A percentile compares a stretch with the other conserved stretches of the same genome.
Evolutionary conservation across 2,797 vertebrate species (phyloP).

Genomic region (Prionace glauca): DNA sequence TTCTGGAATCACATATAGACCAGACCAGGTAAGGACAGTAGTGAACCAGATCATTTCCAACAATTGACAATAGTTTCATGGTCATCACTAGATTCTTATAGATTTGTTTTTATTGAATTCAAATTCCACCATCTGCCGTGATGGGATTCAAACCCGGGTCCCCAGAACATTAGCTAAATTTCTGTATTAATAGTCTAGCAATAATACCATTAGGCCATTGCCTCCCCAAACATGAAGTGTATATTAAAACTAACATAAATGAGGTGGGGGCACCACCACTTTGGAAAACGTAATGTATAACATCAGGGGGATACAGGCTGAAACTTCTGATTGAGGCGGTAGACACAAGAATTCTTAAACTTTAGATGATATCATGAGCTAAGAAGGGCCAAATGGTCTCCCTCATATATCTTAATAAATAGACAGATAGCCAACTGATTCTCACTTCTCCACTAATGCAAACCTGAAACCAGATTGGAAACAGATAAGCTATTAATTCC

Average conservation of each 20-base stretch:
- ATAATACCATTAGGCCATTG: too few species aligned
- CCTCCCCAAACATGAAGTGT: too few species aligned
- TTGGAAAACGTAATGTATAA: neutral
- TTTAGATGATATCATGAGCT: neutral
- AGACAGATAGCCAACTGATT: neutral
- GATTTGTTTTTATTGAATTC: too few species aligned
- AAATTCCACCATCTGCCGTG: too few species aligned
- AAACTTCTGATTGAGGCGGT: neutral
- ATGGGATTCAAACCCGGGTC: too few species aligned
- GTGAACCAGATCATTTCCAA: too few species aligned
- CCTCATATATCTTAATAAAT: neutral
- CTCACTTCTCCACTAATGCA: neutral
- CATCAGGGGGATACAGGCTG: neutral
- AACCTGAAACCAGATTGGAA: neutral
- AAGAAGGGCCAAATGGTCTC: neutral
- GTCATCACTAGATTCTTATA: too few species aligned
- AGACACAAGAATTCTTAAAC: neutral
- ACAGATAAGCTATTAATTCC: neutral
- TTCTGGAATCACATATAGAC: too few species aligned
- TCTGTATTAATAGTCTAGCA: too few species aligned
- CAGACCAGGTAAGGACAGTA: too few species aligned
- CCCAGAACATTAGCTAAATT: too few species aligned
- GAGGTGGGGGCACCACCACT: neutral
- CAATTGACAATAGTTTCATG: too few species aligned
- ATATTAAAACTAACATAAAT: neutral